Conservation (phyloP, 2,113 vertebrate species). For the Tragelaphus buxtoni region DNA sequence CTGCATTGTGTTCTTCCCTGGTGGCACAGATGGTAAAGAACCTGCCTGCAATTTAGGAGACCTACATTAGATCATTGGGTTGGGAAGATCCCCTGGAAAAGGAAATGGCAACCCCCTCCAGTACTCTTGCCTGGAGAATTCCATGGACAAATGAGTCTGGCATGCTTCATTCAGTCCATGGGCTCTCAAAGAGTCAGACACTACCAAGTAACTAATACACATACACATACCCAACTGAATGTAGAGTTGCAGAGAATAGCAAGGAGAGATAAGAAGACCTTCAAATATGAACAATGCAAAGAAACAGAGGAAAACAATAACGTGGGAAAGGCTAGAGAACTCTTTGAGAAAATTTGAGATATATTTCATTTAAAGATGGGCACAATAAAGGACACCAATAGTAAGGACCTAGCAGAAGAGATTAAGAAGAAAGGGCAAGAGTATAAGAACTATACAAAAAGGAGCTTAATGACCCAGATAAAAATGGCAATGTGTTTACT, state of each 20-base stretch:
- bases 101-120: background rate
- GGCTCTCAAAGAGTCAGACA: background rate
- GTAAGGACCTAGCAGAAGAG: background rate
- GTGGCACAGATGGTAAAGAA: background rate
- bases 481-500: background rate
- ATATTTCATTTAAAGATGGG: background rate
- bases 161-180: background rate
- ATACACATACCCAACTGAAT: background rate
- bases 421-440: background rate
- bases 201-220: background rate
- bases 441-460: background rate
- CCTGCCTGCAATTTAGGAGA: background rate
- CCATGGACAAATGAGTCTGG: background rate
- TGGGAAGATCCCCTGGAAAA: background rate
- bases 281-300: background rate
- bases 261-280: background rate
- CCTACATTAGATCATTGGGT: accelerated
- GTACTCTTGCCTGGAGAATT: background rate
- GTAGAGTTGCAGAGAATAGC: background rate
- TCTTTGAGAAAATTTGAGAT: background rate
- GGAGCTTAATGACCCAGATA: background rate
- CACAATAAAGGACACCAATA: background rate
- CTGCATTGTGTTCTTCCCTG: background rate
- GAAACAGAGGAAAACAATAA: background rate
- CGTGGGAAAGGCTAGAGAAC: background rate